These are phyloP conservation scores for Notothenia rossii DNA, from an alignment of 2,113 vertebrate genomes.

Conservation along the genomic window DNA sequence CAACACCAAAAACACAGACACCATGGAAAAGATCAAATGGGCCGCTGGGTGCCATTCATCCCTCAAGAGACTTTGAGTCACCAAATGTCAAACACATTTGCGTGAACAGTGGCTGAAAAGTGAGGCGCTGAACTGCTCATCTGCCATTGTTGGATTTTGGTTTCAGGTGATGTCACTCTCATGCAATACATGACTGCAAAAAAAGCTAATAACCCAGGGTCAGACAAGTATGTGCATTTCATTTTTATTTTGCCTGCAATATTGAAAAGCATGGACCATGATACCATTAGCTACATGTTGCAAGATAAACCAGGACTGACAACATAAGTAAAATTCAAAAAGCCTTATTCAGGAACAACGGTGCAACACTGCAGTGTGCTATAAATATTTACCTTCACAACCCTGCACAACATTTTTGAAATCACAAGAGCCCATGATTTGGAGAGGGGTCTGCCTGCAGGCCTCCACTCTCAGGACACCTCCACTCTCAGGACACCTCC, in stretches of 20 bases:
- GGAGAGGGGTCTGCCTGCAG: no score
- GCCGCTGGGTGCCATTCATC: background rate
- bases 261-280: no score
- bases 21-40: background rate
- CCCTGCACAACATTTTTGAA: background rate
- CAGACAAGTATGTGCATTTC: background rate
- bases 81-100: background rate
- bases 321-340: no score
- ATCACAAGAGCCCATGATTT: slow-evolving; percentile 16
- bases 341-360: background rate
- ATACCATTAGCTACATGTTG: no score
- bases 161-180: background rate
- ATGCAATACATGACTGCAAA: background rate
- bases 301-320: no score
- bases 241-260: background rate
- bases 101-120: background rate
- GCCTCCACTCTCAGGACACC: no score
- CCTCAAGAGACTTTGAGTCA: no score
- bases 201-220: background rate
- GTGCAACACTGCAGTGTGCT: background rate
- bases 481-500: no score
- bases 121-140: background rate
- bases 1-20: background rate
- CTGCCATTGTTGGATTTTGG: background rate
- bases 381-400: slow-evolving; percentile 1